Evolutionary conservation across 2,797 vertebrate genomes (phyloP), one percentile per base, ranked within the genome.

Genomic region (Bradypus variegatus): DNA sequence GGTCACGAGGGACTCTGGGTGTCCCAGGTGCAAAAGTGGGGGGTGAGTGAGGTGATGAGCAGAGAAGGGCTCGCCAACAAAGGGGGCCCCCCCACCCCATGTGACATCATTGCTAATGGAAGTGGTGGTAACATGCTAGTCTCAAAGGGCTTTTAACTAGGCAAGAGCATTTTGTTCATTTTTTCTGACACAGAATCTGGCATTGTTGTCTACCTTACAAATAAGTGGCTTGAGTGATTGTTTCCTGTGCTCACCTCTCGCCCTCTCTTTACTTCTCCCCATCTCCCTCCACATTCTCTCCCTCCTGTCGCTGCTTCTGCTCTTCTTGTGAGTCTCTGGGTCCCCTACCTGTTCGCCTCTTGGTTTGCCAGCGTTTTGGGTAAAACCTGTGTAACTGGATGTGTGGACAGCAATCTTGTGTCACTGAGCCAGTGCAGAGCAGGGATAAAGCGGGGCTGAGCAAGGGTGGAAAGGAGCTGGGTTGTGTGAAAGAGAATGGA

Each of bases 31-130:
- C 73, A 79, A 50, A 27, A 21, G n/a, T 27, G 76, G 3, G 14
- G 50, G 25, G 41, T 33, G 67, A 89, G 45, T 41, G 65, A 64
- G 21, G 23, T 11, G 21, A 41, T 36, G 45, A 45, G 11, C 73
- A 65, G 41, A 29, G 23, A 81, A 80, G n/a, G 73, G 27, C 36
- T 75, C 76, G 67, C 29, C 1, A 1, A 13, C 29, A 3, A n/a
- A 65, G 29, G 15, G 36, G 36, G 48, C 69, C 67, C 67, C 36
- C n/a, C 1, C n/a, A 9, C 16, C 0, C 0, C 0, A 2, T 10
- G 3, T 4, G 1, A 58, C 62, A 19, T 31, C 5, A 0, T 23
- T 76, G 62, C 70, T 85, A 9, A 58, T 25, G 41, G 33, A 77
- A 23, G 50, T 70, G 45, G n/a, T 53, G 41, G 7, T 69, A 19